These are phyloP conservation scores for Diuraphis noxia DNA, from an alignment of 1,140 invertebrate genomes.

Conservation along the genomic window DNA sequence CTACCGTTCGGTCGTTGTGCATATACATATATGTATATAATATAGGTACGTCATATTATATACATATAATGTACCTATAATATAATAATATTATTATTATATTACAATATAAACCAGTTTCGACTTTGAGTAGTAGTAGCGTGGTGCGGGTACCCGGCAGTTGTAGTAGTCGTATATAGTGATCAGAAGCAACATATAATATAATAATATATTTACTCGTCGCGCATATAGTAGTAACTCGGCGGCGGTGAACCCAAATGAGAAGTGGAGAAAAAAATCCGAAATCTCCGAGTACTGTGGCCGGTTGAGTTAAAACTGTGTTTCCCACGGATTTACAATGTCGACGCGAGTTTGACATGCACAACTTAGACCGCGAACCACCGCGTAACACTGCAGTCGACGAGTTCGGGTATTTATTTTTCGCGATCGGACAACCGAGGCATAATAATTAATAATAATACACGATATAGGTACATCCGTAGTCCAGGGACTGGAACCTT, in stretches of 20 bases:
- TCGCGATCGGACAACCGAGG: no score
- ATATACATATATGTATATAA: no score
- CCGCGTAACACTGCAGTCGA: not conserved
- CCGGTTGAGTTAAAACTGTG: not conserved
- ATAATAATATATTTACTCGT: not conserved
- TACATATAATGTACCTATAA: no score
- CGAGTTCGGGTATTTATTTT: not conserved
- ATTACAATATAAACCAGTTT: conserved; percentile 47
- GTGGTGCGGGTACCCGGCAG: not conserved
- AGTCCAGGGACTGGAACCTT: no score
- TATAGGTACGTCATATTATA: no score
- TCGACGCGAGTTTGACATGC: not conserved
- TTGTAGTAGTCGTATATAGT: not conserved
- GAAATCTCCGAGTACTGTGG: not conserved
- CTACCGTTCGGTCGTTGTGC: not conserved
- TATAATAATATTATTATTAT: no score
- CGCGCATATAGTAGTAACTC: not conserved
- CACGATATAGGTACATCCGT: no score
- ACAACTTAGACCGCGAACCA: not conserved
- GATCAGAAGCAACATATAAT: not conserved
- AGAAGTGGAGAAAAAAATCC: not conserved
- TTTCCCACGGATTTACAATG: conserved; percentile 26
- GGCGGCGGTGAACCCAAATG: not conserved
- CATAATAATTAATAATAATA: no score
- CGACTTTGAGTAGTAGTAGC: not conserved